Evolutionary conservation across 2,797 vertebrate genomes (phyloP), one percentile per base, ranked within the genome.

Genomic region (Craterocephalus amniculus): DNA sequence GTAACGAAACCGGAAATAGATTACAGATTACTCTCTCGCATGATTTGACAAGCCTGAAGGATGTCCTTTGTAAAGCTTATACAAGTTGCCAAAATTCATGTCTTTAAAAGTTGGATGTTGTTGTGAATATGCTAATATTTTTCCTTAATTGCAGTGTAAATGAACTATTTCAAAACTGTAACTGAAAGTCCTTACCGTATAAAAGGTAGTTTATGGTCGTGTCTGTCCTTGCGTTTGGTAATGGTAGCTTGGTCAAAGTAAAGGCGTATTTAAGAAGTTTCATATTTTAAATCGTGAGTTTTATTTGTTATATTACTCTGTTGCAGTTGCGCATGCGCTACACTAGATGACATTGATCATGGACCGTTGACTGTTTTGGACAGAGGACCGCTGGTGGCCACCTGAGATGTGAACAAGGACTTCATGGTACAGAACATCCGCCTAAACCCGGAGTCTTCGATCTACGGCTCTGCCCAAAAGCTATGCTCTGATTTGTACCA

Each of bases 1-100:
- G 18, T 45, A 45, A 59, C 55, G 7, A 65, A 74, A 61, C 40
- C 63, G 76, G 66, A 82, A 76, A 74, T 65, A 26, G 11, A 0
- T 12, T 0, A 3, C 5, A 2, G 31, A 0, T 1, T 1, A 18
- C 0, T 18, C 9, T 82, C 68, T 80, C 31, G 36, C 0, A 8
- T 20, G 31, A 2, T 48, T 69, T 36, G 18, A 57, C 20, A 48
- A 14, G 35, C 14, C 34, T 22, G 32, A 9, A 13, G 0, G n/a
- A 6, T 31, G 26, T 56, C 40, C 40, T 45, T 45, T 45, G 40
- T 8, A 45, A 20, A 45, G 40, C 18, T 5, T 16, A 45, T 2
- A 20, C 6, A 45, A 2, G 6, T 40, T 40, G 38, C 16, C 6
- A 18, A 40, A 18, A 5, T 6, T 29, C 4, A 38, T 4, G 14